Conservation (phyloP, 1,140 invertebrate genomes). For the Drosophila biarmipes region DNA sequence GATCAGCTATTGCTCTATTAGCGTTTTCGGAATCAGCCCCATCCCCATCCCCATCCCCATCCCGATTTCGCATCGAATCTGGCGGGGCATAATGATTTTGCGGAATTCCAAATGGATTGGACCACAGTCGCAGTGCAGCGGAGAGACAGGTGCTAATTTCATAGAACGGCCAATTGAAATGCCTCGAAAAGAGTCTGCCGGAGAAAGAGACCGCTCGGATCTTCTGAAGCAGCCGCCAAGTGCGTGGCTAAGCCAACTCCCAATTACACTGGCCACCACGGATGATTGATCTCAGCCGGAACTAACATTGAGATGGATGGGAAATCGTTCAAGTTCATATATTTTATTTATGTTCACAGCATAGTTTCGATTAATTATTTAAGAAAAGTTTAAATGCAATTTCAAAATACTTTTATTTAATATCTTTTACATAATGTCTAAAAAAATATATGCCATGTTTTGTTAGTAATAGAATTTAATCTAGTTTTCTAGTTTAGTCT, state of each 20-base stretch:
- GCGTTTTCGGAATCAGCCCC: constrained; percentile 59
- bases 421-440: no score
- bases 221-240: constrained; percentile 72
- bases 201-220: constrained; percentile 21
- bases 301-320: neutral
- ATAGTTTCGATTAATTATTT: no score
- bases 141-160: constrained; percentile 80
- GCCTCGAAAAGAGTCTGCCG: constrained; percentile 39
- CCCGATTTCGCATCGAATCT: constrained; percentile 20
- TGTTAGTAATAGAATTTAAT: no score
- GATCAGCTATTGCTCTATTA: constrained; percentile 79
- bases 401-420: no score
- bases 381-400: no score
- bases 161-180: constrained; percentile 83
- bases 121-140: constrained; percentile 57
- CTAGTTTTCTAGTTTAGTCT: no score
- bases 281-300: neutral
- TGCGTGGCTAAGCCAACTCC: constrained; percentile 73
- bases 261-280: constrained; percentile 65
- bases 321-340: neutral
- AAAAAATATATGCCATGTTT: no score
- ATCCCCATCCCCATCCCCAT: neutral
- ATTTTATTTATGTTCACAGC: no score
- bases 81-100: constrained; percentile 79
- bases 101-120: constrained; percentile 80